Conservation (phyloP, 2,888 invertebrate genomes). For the Caenorhabditis angaria region DNA sequence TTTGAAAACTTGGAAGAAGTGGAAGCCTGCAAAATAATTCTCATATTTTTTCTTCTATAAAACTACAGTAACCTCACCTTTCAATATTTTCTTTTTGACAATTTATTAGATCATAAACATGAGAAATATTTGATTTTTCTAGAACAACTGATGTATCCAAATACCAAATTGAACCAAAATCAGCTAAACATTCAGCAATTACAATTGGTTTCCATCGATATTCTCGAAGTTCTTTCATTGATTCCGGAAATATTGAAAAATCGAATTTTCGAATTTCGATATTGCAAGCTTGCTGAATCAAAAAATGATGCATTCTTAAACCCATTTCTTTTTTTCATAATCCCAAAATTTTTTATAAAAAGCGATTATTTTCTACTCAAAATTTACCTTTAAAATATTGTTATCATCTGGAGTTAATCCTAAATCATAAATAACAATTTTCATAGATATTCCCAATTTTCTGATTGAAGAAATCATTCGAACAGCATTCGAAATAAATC, state of each 20-base stretch:
- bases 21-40: background rate
- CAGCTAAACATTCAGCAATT: slow-evolving; percentile 66
- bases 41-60: too few species aligned
- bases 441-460: slow-evolving; percentile 15
- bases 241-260: slow-evolving; percentile 45
- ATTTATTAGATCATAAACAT: slow-evolving; percentile 61
- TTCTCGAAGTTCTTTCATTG: slow-evolving; percentile 24
- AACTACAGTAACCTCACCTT: background rate
- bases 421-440: slow-evolving; percentile 26
- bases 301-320: too few species aligned
- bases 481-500: slow-evolving; percentile 13
- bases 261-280: slow-evolving; percentile 52
- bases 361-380: background rate
- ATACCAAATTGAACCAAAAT: slow-evolving; percentile 72
- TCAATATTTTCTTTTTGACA: slow-evolving; percentile 51
- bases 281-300: slow-evolving; percentile 47
- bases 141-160: slow-evolving; percentile 69
- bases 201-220: slow-evolving; percentile 64
- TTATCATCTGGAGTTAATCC: slow-evolving; percentile 10
- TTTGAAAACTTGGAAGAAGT: background rate
- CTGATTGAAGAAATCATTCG: slow-evolving; percentile 27
- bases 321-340: background rate
- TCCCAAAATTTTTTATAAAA: background rate
- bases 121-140: slow-evolving; percentile 63
- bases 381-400: background rate